These are phyloP conservation scores for Holotrichia oblita DNA, from an alignment of 1,140 invertebrate genomes.

Conservation along the genomic window DNA sequence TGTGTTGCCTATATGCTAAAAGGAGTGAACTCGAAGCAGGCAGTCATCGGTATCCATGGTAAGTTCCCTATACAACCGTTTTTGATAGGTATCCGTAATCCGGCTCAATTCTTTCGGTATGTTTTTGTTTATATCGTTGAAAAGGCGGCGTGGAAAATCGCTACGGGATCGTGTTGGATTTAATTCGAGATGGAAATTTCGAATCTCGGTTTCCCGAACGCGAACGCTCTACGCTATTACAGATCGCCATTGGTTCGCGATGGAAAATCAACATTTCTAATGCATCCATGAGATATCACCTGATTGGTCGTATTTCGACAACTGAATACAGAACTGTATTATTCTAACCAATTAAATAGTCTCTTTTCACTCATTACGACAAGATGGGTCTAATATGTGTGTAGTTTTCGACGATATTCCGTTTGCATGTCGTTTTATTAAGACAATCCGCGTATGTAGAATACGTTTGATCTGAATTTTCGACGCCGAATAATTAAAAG, in stretches of 20 bases:
- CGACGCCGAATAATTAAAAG: too few relatives aligned
- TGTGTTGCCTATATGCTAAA: constrained; percentile 15
- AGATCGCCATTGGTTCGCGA: constrained; percentile 65
- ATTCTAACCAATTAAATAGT: constrained; percentile 64
- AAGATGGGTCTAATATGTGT: neutral
- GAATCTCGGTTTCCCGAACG: constrained; percentile 5
- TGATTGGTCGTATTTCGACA: constrained; percentile 69
- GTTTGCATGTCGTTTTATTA: constrained; percentile 40
- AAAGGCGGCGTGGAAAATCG: constrained; percentile 14
- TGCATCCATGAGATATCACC: constrained; percentile 69
- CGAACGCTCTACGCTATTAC: constrained; percentile 52
- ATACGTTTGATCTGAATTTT: too few relatives aligned
- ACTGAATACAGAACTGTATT: constrained; percentile 59
- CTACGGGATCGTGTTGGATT: neutral
- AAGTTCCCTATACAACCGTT: constrained; percentile 48
- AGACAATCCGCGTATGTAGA: too few relatives aligned
- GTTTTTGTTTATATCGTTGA: constrained; percentile 6
- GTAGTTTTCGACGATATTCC: constrained; percentile 38
- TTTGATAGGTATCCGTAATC: neutral
- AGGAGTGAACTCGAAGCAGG: constrained; percentile 45
- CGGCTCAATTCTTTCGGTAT: neutral
- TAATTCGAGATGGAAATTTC: neutral
- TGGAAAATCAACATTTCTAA: constrained; percentile 67
- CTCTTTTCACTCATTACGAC: constrained; percentile 58
- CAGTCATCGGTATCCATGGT: constrained; percentile 57